phyloP scores from a whole-genome alignment of 2,113 vertebrate genomes.

The Megaceryle maxima region DNA sequence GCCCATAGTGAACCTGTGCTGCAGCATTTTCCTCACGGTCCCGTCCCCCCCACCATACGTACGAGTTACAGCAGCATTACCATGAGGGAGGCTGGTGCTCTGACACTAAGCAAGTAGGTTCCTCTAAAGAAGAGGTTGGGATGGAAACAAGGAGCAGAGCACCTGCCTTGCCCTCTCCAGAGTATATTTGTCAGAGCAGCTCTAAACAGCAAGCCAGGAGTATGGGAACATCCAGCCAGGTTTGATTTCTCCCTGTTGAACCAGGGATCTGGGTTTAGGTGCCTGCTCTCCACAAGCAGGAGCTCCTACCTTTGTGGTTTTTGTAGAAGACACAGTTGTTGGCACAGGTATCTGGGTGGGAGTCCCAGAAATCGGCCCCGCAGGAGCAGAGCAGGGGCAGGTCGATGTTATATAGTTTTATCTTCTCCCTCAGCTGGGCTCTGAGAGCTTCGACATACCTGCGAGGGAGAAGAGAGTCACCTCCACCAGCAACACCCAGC shows the following conservation, averaged over 20 bases:
- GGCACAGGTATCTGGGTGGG: slow-evolving; percentile 90
- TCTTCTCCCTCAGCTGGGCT: slow-evolving; percentile 82
- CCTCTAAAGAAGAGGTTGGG: neutral
- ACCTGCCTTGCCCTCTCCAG: neutral
- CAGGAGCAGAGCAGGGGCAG: slow-evolving; percentile 90
- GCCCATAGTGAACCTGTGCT: neutral
- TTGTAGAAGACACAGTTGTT: slow-evolving; percentile 95
- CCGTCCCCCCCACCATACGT: rapidly evolving
- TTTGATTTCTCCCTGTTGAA: neutral
- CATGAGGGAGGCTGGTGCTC: neutral
- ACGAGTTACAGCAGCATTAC: neutral
- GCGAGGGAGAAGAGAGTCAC: neutral
- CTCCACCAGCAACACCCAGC: rapidly evolving
- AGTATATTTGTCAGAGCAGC: neutral
- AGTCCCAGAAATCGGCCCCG: slow-evolving; percentile 89
- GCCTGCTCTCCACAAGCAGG: neutral
- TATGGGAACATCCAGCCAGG: rapidly evolving
- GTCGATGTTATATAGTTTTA: slow-evolving; percentile 73
- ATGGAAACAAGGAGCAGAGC: neutral
- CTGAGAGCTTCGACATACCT: slow-evolving; percentile 87
- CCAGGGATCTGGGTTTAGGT: neutral
- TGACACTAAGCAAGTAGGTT: neutral
- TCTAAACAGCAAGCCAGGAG: neutral
- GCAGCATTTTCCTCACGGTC: neutral
- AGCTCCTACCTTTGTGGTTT: slow-evolving; percentile 84